phyloP scores from a whole-genome alignment of 2,113 vertebrate species.

The Coreoperca whiteheadi region DNA sequence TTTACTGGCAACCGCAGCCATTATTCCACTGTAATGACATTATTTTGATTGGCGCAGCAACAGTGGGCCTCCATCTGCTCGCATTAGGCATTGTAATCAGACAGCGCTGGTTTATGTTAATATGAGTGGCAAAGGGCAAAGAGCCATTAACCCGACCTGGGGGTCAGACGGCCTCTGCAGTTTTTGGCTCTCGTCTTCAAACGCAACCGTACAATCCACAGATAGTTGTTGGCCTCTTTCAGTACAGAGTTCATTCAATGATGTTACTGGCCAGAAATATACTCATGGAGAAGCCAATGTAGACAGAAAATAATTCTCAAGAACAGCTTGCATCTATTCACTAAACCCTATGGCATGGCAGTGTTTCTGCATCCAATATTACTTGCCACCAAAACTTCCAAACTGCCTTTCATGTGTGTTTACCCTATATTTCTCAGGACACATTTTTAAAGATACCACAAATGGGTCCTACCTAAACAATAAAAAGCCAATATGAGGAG shows the following conservation, averaged over 20 bases:
- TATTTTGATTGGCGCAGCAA: slow-evolving; percentile 77
- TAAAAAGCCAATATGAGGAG: not conserved
- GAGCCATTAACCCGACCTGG: slow-evolving; percentile 50
- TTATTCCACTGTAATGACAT: slow-evolving; percentile 70
- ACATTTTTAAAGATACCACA: not conserved
- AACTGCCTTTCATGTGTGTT: not conserved
- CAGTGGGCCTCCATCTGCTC: slow-evolving; percentile 63
- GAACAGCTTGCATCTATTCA: slow-evolving; percentile 6
- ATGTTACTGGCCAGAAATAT: slow-evolving; percentile 1
- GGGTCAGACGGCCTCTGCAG: slow-evolving; percentile 28
- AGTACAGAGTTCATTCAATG: not conserved
- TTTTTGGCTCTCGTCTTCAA: slow-evolving; percentile 27
- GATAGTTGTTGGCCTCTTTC: not conserved
- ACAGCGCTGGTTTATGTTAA: slow-evolving; percentile 63
- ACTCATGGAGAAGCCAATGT: not conserved
- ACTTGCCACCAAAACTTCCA: not conserved
- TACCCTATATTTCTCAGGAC: not conserved
- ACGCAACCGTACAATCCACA: slow-evolving; percentile 7
- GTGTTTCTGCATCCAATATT: not conserved
- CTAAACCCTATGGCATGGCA: not conserved
- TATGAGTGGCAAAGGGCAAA: slow-evolving; percentile 53
- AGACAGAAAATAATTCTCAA: not conserved
- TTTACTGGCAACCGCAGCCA: slow-evolving; percentile 54
- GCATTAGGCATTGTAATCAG: slow-evolving; percentile 73
- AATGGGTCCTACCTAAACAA: not conserved